These are phyloP conservation scores for Grantiella picta DNA, from an alignment of 2,113 vertebrate genomes.

Conservation along the genomic window DNA sequence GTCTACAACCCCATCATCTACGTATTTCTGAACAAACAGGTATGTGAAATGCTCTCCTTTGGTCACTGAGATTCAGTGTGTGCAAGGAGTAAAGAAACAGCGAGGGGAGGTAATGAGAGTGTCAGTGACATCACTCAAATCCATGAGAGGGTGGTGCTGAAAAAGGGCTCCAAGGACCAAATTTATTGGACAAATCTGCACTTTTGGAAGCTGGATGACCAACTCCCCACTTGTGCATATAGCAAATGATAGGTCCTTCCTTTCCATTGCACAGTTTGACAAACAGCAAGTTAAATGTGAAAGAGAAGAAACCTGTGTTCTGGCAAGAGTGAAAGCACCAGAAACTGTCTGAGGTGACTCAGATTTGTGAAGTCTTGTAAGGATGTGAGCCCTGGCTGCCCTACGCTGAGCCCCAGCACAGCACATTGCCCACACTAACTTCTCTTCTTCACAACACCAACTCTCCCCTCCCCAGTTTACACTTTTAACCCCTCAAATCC, in stretches of 20 bases:
- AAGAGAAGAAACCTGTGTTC: background rate
- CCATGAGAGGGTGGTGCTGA: background rate
- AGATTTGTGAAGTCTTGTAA: fast-evolving
- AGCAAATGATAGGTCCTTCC: background rate
- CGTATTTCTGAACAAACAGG: conserved; percentile 81
- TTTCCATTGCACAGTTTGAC: background rate
- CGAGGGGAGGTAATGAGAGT: fast-evolving
- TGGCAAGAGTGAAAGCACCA: background rate
- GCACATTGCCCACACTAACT: background rate
- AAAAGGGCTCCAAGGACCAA: background rate
- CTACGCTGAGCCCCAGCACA: fast-evolving
- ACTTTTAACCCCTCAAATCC: background rate
- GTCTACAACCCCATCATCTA: conserved; percentile 79
- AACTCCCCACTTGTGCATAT: background rate
- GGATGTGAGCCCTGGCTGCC: background rate
- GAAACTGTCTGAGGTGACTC: background rate
- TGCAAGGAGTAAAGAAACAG: background rate
- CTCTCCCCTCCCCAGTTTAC: background rate
- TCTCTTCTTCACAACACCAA: background rate
- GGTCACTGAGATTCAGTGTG: fast-evolving
- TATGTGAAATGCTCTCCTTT: background rate
- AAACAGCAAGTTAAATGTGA: background rate
- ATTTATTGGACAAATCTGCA: background rate
- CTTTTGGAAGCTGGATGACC: background rate
- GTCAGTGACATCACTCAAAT: background rate